Evolutionary conservation across 2,113 vertebrate genomes (phyloP), one percentile per base, ranked within the genome.

Genomic region (Larimichthys crocea): DNA sequence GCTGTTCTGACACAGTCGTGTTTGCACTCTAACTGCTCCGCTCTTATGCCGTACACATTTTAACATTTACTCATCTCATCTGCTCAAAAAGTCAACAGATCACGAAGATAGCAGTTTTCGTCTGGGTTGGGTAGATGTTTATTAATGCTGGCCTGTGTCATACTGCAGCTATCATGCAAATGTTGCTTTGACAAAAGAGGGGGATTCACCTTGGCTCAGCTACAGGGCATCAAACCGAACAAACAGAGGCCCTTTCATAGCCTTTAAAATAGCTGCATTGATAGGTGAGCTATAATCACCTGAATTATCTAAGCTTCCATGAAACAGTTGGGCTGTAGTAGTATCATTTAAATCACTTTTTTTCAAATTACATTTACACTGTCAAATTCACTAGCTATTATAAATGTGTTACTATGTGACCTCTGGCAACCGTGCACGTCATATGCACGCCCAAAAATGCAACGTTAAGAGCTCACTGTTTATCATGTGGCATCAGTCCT

Each of bases 21-120:
- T 89, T 88, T 88, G 53, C 85, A 79, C 24, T 85, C 46, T 60
- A 90, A 89, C 89, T 29, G 75, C 72, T 79, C 56, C 7, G 3
- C 31, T 82, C 61, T 57, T 35, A 48, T 55, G 55, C 56, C 48
- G 59, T 4, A 1, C 11, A 76, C 35, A 74, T 81, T 76, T 82
- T 59, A 53, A 70, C 52, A 69, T 74, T 42, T 68, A 24, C 72
- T 64, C 46, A 29, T 53, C 66, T 68, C 49, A 70, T 75, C 80
- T 68, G 31, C 17, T 57, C 17, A 42, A 61, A 84, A 71, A 82
- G 85, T 86, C 77, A 87, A 90, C 62, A 87, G 82, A 86, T 85
- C 15, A 29, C 56, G 40, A 6, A 79, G 82, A 81, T 86, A 76
- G 48, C 65, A 17, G 56, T 57, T 55, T 66, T 22, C 3, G 7